Evolutionary conservation across 2,797 vertebrate species (phyloP).

Genomic region (Sebastes taczanowskii): DNA sequence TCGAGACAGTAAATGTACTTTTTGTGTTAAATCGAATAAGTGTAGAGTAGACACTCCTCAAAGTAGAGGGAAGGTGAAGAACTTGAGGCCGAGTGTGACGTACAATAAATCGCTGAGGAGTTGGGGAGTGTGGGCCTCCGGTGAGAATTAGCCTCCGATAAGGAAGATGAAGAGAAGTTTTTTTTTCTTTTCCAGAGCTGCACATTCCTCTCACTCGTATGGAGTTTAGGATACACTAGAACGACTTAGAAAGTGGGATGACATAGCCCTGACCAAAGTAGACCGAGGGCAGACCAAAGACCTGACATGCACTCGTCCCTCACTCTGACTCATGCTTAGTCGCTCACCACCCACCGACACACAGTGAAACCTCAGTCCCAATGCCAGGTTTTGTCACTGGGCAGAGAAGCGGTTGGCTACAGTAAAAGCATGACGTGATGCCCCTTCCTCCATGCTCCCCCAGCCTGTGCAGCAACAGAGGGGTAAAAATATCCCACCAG

Average conservation of each 20-base stretch:
- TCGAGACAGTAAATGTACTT: constrained; percentile 9
- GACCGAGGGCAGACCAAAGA: constrained; percentile 70
- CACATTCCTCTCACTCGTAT: constrained; percentile 26
- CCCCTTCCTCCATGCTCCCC: constrained; percentile 78
- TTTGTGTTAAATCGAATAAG: constrained; percentile 20
- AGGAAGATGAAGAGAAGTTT: constrained; percentile 27
- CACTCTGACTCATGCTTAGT: constrained; percentile 80
- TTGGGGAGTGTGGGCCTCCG: constrained; percentile 45
- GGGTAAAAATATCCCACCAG: constrained; percentile 84
- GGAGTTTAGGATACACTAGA: constrained; percentile 27
- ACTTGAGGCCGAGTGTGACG: constrained; percentile 23
- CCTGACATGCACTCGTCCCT: constrained; percentile 78
- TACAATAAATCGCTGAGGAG: constrained; percentile 28
- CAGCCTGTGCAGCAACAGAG: constrained; percentile 84
- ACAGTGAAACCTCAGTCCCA: constrained; percentile 82
- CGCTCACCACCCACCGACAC: constrained; percentile 76
- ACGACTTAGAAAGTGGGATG: constrained; percentile 55
- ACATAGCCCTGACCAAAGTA: constrained; percentile 55
- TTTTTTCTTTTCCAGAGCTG: constrained; percentile 17
- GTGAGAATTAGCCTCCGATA: constrained; percentile 59
- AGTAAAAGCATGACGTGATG: constrained; percentile 83
- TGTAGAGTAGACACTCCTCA: constrained; percentile 15
- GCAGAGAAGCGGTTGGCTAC: constrained; percentile 79
- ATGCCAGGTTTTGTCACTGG: constrained; percentile 82
- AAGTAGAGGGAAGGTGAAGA: constrained; percentile 12